Conservation (phyloP, 2,888 invertebrate genomes). For the Gerris lacustris region DNA sequence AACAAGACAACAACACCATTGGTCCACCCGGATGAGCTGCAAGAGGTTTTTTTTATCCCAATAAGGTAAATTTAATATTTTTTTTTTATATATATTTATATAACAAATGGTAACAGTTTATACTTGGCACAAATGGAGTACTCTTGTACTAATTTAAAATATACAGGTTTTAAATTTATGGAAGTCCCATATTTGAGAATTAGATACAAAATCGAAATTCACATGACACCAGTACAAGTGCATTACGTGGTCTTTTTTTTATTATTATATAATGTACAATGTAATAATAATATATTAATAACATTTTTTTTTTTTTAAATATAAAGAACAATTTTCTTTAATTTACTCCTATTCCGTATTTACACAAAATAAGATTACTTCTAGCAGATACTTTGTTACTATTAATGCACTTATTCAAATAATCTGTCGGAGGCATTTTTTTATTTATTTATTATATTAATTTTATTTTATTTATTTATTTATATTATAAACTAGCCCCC, state of each 20-base stretch:
- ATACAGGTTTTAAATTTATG: slow-evolving; percentile 4
- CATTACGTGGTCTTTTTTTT: too few relatives aligned
- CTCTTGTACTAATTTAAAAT: slow-evolving; percentile 13
- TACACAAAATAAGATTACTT: background rate
- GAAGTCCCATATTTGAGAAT: slow-evolving; percentile 8
- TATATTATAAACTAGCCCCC: too few relatives aligned
- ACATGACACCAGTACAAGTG: background rate
- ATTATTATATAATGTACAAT: too few relatives aligned
- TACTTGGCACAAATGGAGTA: slow-evolving; percentile 27
- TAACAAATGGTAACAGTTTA: slow-evolving; percentile 27
- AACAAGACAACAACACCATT: slow-evolving; percentile 20
- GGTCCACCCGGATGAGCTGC: slow-evolving; percentile 26
- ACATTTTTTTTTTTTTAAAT: too few relatives aligned
- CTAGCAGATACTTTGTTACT: background rate
- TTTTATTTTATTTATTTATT: too few relatives aligned
- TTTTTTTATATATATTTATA: background rate
- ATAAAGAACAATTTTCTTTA: background rate
- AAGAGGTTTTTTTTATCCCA: background rate
- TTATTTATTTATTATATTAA: too few relatives aligned
- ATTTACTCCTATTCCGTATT: background rate
- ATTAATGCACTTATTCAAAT: too few relatives aligned
- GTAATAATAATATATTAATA: too few relatives aligned
- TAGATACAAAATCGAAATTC: background rate
- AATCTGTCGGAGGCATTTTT: too few relatives aligned
- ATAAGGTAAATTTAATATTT: background rate